Base-by-base conservation (phyloP, 1,140 invertebrate genomes). In the Bombus turneri region DNA sequence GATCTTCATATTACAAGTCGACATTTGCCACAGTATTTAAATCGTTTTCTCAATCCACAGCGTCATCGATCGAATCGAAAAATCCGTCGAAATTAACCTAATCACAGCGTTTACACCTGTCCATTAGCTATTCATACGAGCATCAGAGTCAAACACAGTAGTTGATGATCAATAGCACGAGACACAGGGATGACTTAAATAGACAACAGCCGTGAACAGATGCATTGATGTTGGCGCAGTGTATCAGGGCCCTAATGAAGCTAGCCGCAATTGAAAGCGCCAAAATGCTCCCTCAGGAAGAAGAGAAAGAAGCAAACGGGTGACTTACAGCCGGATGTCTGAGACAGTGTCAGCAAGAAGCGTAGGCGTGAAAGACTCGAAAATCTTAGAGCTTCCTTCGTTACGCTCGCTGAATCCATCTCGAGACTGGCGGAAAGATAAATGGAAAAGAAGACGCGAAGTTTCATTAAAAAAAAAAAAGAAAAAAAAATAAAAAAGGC, bases 281-380 rank as follows among this genome's bases (percentile, higher is more conserved):
- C 41, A 8, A n/a, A 41, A 59, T 47, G 34, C 15, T 13, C 13
- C 18, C 13, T 3, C 5, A 3, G 22, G 5, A 13, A 8, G 6
- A 59, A 22, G 25, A 10, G 28, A 39, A n/a, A 9, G 15, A 15
- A 10, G n/a, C 15, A 31, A 73, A 8, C n/a, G 71, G 37, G 12
- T 41, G 69, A 28, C 15, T 31, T 8, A 41, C n/a, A 47, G n/a
- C 15, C 71, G 41, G 39, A 73, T 57, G 73, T 75, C 47, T 75
- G 73, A 39, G 74, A 59, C 74, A 18, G 47, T 59, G 74, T 59
- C 74, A 12, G 73, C 6, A 18, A 57, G 74, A 76, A 73, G 25
- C 71, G 74, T 34, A 76, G 74, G 74, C 34, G 74, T n/a, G 74
- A 76, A 59, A 76, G 74, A 37, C 74, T 59, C 74, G 74, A 76